Evolutionary conservation across 1,140 invertebrate genomes (phyloP).

Genomic region (Aphaenogaster floridana): DNA sequence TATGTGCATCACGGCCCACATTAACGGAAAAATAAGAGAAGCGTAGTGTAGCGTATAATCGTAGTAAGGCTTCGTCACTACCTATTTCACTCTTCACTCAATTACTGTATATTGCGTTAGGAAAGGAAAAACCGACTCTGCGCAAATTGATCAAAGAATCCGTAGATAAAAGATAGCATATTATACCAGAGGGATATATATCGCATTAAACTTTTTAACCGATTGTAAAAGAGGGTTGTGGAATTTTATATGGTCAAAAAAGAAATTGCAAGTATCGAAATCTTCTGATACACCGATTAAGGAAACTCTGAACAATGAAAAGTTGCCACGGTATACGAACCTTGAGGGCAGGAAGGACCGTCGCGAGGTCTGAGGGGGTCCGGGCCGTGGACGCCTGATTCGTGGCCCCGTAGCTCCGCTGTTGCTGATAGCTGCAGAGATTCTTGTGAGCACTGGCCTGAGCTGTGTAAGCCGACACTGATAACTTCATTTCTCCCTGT

Average conservation of each 20-base stretch:
- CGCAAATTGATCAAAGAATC: neutral
- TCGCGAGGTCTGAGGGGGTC: conserved; percentile 86
- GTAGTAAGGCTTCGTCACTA: conserved; percentile 4
- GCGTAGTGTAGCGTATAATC: conserved; percentile 2
- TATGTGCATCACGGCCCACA: neutral
- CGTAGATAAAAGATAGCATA: neutral
- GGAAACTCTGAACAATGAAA: neutral
- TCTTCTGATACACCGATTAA: neutral
- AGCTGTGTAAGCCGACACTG: conserved; percentile 93
- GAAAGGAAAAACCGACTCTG: neutral
- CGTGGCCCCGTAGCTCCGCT: conserved; percentile 92
- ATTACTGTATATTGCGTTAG: neutral
- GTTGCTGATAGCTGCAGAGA: conserved; percentile 92
- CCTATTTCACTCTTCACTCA: neutral
- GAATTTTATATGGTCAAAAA: neutral
- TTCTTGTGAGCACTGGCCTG: conserved; percentile 94
- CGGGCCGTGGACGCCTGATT: conserved; percentile 88
- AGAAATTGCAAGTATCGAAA: neutral
- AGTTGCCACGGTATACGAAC: conserved; percentile 78
- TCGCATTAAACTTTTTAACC: neutral
- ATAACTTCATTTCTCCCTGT: conserved; percentile 91
- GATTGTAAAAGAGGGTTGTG: neutral
- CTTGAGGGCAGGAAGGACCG: conserved; percentile 87
- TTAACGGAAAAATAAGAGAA: conserved; percentile 19
- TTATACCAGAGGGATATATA: neutral